Percentiles rank a stretch among this genome's conserved stretches.
Evolutionary conservation across 1,140 invertebrate genomes (phyloP).

Genomic region (Gerris buenoi): DNA sequence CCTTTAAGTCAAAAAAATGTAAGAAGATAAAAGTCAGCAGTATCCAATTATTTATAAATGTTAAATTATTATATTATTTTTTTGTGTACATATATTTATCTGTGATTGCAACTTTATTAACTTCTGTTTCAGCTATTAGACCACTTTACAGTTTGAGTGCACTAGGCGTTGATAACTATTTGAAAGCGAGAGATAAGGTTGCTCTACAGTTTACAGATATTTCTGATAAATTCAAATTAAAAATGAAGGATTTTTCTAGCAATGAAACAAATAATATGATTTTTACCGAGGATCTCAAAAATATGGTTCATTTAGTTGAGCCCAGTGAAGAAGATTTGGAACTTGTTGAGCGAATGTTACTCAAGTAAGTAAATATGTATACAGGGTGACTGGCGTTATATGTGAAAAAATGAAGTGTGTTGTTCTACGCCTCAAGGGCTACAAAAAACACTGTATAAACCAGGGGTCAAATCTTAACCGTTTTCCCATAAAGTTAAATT

Average conservation of each 20-base stretch:
- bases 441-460: too few species aligned
- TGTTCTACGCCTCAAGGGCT: too few species aligned
- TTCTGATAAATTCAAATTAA: slow-evolving; percentile 43
- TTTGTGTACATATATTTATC: neutral
- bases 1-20: too few species aligned
- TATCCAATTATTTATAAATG: neutral
- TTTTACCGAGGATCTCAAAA: slow-evolving; percentile 73
- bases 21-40: too few species aligned
- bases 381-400: too few species aligned
- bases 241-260: slow-evolving; percentile 46
- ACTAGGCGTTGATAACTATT: slow-evolving; percentile 43
- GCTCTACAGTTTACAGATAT: slow-evolving; percentile 41
- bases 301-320: slow-evolving; percentile 53
- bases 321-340: slow-evolving; percentile 41
- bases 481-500: too few species aligned
- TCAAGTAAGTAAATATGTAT: slow-evolving; percentile 44
- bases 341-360: slow-evolving; percentile 48
- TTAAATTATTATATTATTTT: neutral
- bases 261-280: slow-evolving; percentile 43
- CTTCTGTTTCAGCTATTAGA: slow-evolving; percentile 53
- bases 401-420: too few species aligned
- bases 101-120: neutral
- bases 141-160: slow-evolving; percentile 28
- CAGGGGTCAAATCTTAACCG: too few species aligned
- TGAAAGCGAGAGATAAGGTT: slow-evolving; percentile 33